Base-by-base conservation (phyloP, 2,113 vertebrate genomes). In the Balaeniceps rex region DNA sequence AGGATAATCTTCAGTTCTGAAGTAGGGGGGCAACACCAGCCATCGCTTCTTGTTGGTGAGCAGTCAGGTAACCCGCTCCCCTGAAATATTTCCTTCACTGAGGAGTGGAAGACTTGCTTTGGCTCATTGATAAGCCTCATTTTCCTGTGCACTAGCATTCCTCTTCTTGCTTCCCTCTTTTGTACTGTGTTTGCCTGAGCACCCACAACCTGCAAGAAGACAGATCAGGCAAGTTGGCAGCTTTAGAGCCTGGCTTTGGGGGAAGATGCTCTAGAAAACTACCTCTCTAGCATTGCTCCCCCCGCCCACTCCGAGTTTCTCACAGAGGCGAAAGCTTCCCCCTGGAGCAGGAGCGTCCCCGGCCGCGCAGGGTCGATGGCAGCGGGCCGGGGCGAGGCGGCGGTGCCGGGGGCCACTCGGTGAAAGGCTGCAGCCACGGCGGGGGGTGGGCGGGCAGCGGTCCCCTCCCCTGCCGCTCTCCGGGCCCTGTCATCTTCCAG, bases 401-500 rank as follows among this genome's bases (percentile, higher is more conserved):
- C 42, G 42, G n/a, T n/a, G n/a, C n/a, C n/a, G 42, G 42, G 42
- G 42, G 42, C 12, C 11, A 14, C 40, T 42, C 68, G 36, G 55
- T 33, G 74, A 51, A 47, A 69, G 83, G 81, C 79, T 34, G 66
- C 19, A 38, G 51, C 36, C 40, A 7, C 77, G 12, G 38, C 44
- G 29, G n/a, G n/a, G n/a, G n/a, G n/a, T n/a, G n/a, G n/a, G n/a
- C n/a, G n/a, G n/a, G n/a, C n/a, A n/a, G n/a, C n/a, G n/a, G n/a
- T n/a, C n/a, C 83, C 42, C 46, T 44, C 26, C 68, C 23, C 68
- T 29, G 75, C 52, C 72, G 2, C 70, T n/a, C n/a, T 44, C 61
- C 29, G 2, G 29, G 82, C 40, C 54, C 88, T 86, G 93, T 72
- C 89, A 61, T 94, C 85, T 89, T 65, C 74, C 97, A 97, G 97